phyloP scores from a whole-genome alignment of 2,888 invertebrate genomes.

The Molorchus minor region DNA sequence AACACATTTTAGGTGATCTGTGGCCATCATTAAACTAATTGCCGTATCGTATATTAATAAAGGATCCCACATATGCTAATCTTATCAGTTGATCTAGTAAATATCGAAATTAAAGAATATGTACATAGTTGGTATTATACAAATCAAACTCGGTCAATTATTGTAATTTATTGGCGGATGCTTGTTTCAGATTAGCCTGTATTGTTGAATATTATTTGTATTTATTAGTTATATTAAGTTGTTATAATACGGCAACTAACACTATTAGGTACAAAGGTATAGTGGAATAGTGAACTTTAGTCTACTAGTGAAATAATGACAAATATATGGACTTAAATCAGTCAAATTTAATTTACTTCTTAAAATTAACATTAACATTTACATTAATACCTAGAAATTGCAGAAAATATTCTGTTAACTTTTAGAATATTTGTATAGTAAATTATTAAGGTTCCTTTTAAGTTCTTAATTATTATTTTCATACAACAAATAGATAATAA shows the following conservation, averaged over 20 bases:
- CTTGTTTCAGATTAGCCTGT: constrained; percentile 2
- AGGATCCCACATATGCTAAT: constrained; percentile 34
- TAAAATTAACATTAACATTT: too few species aligned
- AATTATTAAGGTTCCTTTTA: too few species aligned
- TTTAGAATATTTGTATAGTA: too few species aligned
- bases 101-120: constrained; percentile 21
- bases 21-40: constrained; percentile 25
- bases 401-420: too few species aligned
- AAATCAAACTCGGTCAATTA: constrained; percentile 22
- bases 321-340: too few species aligned
- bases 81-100: constrained; percentile 35
- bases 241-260: neutral
- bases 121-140: constrained; percentile 9
- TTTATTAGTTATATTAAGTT: neutral
- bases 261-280: too few species aligned
- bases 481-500: too few species aligned
- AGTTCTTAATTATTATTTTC: too few species aligned
- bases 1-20: constrained; percentile 5
- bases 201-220: neutral
- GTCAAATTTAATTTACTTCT: too few species aligned
- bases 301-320: too few species aligned
- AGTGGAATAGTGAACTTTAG: too few species aligned
- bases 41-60: constrained; percentile 27
- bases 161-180: constrained; percentile 18
- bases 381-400: too few species aligned